Base-by-base conservation (phyloP, 1,140 invertebrate genomes). In the Spodoptera litura region DNA sequence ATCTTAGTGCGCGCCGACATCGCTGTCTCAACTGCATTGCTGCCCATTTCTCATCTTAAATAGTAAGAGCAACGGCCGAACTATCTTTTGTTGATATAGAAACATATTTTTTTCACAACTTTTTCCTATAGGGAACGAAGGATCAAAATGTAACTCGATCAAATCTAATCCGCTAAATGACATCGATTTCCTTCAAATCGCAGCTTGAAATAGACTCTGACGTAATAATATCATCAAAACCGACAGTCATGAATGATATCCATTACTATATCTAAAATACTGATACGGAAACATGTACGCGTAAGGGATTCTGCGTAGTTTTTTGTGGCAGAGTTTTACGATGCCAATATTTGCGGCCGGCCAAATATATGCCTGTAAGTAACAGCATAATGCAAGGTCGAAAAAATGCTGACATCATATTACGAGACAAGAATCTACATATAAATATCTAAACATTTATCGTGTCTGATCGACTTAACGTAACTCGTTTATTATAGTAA, bases 21-120 rank as follows among this genome's bases (percentile, higher is more conserved):
- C 75, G 79, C 85, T 89, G 87, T 91, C 86, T 85, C 86, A 85
- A 87, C 85, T 84, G 85, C 87, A 87, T 59, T 78, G 87, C 85
- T 88, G 88, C 85, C 89, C 91, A 92, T 93, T 93, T 91, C 88
- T 93, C 92, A 93, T 92, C 88, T 89, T 89, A 92, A 93, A 92
- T 88, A 88, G 85, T 87, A 87, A 86, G 82, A 86, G 86, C 87
- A 90, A 83, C 82, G 81, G 81, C 83, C 83, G 81, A 82, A 82
- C 64, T 52, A 75, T 44, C 80, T 74, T 75, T 78, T 77, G 38
- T 44, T 44, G 38, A 73, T 85, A 77, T 74, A 58, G 73, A 44
- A 44, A 44, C 4, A 44, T 8, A 64, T 61, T 77, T 86, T 89
- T 87, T 85, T 66, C 59, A 70, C 51, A 53, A 78, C 56, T 6